Percentiles rank a stretch among this genome's conserved stretches.
Conservation (phyloP, 2,797 vertebrate species). For the Hemibagrus guttatus region DNA sequence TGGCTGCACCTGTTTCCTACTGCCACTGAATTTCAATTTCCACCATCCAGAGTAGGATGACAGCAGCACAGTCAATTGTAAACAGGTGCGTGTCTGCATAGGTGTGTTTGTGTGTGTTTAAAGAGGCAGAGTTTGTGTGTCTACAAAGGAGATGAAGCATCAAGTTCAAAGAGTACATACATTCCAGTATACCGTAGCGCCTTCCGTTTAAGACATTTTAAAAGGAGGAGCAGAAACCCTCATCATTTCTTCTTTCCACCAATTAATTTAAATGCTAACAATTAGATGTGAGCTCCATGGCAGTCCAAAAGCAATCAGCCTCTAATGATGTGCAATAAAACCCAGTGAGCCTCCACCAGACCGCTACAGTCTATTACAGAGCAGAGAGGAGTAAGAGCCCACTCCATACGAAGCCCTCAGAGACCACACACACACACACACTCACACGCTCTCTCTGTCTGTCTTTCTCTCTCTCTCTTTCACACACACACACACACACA, state of each 20-base stretch:
- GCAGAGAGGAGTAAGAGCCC: slow-evolving; percentile 36
- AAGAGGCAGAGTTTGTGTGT: slow-evolving; percentile 5
- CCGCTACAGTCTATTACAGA: slow-evolving; percentile 53
- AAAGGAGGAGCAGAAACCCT: slow-evolving; percentile 32
- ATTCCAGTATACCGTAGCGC: not conserved
- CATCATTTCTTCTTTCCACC: slow-evolving; percentile 62
- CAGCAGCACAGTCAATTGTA: slow-evolving; percentile 46
- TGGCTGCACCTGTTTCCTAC: slow-evolving; percentile 61
- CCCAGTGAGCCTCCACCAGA: slow-evolving; percentile 52
- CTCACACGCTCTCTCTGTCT: not conserved
- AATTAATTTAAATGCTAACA: slow-evolving; percentile 80
- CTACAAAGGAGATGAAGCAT: slow-evolving; percentile 12
- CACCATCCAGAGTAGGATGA: slow-evolving; percentile 35
- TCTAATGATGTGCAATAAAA: slow-evolving; percentile 79
- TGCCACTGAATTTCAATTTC: slow-evolving; percentile 56
- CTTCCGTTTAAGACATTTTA: slow-evolving; percentile 11
- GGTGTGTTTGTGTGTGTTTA: slow-evolving; percentile 28
- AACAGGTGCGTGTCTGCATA: slow-evolving; percentile 40
- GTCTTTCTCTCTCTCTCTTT: not conserved
- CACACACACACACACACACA: not conserved
- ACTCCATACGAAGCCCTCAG: slow-evolving; percentile 27
- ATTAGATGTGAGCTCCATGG: slow-evolving; percentile 78
- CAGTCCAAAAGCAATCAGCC: slow-evolving; percentile 76
- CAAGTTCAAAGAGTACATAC: slow-evolving; percentile 7
- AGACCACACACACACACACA: slow-evolving; percentile 45